A percentile compares a stretch with the other conserved stretches of the same genome.
phyloP scores from a whole-genome alignment of 2,797 vertebrate genomes.

The Coreius guichenoti region DNA sequence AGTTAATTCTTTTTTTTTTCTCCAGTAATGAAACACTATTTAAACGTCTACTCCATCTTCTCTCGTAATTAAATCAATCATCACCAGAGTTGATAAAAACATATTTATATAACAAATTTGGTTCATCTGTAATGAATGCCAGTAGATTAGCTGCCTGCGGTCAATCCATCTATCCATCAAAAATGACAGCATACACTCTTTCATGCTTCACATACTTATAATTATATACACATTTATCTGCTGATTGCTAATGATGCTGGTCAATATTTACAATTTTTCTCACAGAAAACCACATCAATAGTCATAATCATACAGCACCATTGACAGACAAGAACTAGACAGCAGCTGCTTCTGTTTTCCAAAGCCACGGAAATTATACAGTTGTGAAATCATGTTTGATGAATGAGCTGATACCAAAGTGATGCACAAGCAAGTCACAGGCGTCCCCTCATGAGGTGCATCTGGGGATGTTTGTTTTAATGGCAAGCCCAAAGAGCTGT shows the following conservation, averaged over 20 bases:
- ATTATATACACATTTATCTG: constrained; percentile 46
- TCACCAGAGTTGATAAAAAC: constrained; percentile 37
- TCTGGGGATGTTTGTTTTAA: constrained; percentile 44
- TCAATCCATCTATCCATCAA: constrained; percentile 45
- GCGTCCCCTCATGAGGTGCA: background rate
- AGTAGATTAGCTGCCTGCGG: constrained; percentile 47
- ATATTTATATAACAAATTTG: constrained; percentile 28
- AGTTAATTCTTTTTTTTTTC: constrained; percentile 30
- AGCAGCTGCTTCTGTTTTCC: constrained; percentile 58
- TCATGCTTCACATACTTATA: constrained; percentile 37
- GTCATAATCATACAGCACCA: constrained; percentile 31
- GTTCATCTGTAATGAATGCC: constrained; percentile 44
- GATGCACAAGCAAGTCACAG: background rate
- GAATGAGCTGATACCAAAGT: constrained; percentile 27
- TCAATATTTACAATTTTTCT: constrained; percentile 34
- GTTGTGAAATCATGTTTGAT: constrained; percentile 48
- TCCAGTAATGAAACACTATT: constrained; percentile 37
- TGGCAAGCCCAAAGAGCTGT: constrained; percentile 16
- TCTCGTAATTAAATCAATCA: constrained; percentile 43
- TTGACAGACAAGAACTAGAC: constrained; percentile 52
- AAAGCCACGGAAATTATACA: constrained; percentile 41
- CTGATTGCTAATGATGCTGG: constrained; percentile 35
- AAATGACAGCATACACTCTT: constrained; percentile 12
- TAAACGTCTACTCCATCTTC: constrained; percentile 38
- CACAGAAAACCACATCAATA: constrained; percentile 42